A percentile compares a stretch with the other conserved stretches of the same genome.
Evolutionary conservation across 2,113 vertebrate species (phyloP).

Genomic region (Orcinus orca): DNA sequence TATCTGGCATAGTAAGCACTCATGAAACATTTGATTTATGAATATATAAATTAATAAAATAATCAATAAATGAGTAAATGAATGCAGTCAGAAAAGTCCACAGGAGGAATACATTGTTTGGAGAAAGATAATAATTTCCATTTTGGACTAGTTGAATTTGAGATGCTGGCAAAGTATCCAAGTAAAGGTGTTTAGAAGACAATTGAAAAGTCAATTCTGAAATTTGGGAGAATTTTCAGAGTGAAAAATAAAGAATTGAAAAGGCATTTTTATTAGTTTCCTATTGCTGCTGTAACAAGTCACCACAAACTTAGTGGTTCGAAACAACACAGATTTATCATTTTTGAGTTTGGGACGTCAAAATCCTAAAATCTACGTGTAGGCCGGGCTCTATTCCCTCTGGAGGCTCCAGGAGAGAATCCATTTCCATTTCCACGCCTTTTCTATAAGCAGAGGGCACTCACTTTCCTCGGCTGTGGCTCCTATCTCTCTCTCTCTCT

Average conservation of each 20-base stretch:
- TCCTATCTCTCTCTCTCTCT: background rate
- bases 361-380: background rate
- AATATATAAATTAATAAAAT: background rate
- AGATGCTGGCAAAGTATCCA: background rate
- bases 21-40: background rate
- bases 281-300: background rate
- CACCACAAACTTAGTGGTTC: background rate
- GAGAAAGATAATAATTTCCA: background rate
- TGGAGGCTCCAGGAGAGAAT: background rate
- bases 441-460: background rate
- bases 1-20: background rate
- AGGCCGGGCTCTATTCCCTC: background rate
- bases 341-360: background rate
- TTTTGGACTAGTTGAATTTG: background rate
- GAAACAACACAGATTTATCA: background rate
- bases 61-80: background rate
- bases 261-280: background rate
- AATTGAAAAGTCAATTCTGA: background rate
- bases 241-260: background rate
- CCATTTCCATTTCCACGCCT: background rate
- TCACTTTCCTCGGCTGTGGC: background rate
- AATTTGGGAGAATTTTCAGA: background rate
- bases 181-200: background rate
- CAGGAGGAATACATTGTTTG: background rate
- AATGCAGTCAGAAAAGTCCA: background rate